Conservation (phyloP, 2,888 invertebrate genomes). For the Girardia tigrina region DNA sequence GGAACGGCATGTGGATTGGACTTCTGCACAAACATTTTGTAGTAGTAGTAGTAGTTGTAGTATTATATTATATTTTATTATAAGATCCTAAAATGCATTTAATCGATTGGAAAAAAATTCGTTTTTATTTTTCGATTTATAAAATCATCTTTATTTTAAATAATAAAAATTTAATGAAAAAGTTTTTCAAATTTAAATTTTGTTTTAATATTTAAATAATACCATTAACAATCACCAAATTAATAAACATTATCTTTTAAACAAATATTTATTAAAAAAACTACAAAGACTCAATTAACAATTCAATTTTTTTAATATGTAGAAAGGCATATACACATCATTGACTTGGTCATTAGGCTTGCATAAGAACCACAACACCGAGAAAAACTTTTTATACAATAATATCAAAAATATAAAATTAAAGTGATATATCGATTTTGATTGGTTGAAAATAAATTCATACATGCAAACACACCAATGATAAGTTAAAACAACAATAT, state of each 20-base stretch:
- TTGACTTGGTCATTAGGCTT: background rate
- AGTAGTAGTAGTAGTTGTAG: no score
- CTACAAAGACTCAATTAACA: no score
- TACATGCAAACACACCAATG: slow-evolving; percentile 23
- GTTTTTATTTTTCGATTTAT: no score
- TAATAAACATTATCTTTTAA: no score
- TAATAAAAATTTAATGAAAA: no score
- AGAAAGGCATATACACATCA: no score
- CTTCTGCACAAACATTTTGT: background rate
- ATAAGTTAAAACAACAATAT: slow-evolving; percentile 23
- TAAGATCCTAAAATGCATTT: background rate
- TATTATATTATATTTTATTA: background rate
- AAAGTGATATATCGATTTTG: background rate
- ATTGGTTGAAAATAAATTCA: slow-evolving; percentile 18
- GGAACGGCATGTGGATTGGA: slow-evolving; percentile 11
- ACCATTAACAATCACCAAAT: no score
- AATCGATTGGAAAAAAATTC: background rate
- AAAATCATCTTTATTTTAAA: no score
- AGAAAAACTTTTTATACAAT: slow-evolving; percentile 23
- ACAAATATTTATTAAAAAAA: no score
- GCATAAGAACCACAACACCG: slow-evolving; percentile 23
- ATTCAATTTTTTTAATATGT: no score
- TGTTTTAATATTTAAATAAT: no score
- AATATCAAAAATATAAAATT: background rate
- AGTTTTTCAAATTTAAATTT: no score